Percentiles rank a stretch among this genome's conserved stretches.
Evolutionary conservation across 1,140 invertebrate species (phyloP).

Genomic region (Lethrus apterus): DNA sequence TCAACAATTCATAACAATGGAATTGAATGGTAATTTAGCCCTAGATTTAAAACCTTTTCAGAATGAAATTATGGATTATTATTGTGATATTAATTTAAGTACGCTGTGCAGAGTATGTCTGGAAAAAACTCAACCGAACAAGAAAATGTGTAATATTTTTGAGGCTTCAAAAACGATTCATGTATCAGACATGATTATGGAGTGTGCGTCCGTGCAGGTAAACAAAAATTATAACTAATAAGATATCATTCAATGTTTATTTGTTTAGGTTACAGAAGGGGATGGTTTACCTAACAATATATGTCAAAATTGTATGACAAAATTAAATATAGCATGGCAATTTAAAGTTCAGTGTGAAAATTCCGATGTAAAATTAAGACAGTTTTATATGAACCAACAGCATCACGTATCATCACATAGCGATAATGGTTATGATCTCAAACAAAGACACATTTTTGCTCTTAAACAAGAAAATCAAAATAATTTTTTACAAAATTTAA

Average conservation of each 20-base stretch:
- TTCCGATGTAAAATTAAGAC: constrained; percentile 35
- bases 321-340: constrained; percentile 40
- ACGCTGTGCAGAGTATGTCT: constrained; percentile 21
- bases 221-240: background rate
- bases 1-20: constrained; percentile 8
- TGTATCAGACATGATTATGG: constrained; percentile 24
- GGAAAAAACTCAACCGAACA: constrained; percentile 20
- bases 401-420: too few relatives aligned
- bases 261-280: constrained; percentile 39
- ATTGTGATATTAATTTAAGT: constrained; percentile 20
- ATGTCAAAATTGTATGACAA: constrained; percentile 38
- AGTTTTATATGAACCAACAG: constrained; percentile 22
- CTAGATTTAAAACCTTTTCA: constrained; percentile 13
- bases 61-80: constrained; percentile 15
- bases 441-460: constrained; percentile 7
- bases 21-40: constrained; percentile 12
- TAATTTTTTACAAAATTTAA: too few relatives aligned
- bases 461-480: background rate
- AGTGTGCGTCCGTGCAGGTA: constrained; percentile 25
- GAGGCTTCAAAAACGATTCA: constrained; percentile 15
- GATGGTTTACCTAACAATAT: constrained; percentile 43
- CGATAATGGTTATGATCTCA: constrained; percentile 11
- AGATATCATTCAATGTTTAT: background rate
- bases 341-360: constrained; percentile 44
- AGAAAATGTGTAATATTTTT: constrained; percentile 24